These are phyloP conservation scores for Solenopsis fugax DNA, from an alignment of 1,140 invertebrate species.

Conservation along the genomic window DNA sequence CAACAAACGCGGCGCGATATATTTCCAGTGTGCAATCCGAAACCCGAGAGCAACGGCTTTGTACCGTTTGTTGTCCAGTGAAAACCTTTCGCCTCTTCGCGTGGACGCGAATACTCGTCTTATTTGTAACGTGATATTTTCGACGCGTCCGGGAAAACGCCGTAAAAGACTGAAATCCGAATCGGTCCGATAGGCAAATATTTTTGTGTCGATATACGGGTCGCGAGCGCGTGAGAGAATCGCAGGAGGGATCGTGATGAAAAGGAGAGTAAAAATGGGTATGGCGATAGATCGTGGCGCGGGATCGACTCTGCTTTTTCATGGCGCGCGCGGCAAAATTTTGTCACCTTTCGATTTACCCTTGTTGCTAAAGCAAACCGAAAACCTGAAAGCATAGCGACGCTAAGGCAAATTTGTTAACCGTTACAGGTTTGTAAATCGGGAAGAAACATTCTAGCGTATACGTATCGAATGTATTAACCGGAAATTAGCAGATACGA, in stretches of 20 bases:
- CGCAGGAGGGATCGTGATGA: conserved; percentile 3
- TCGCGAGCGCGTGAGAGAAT: conserved; percentile 1
- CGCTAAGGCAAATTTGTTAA: not conserved
- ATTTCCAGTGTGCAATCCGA: conserved; percentile 34
- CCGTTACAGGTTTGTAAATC: no score
- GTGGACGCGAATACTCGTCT: conserved; percentile 35
- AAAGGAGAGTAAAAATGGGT: not conserved
- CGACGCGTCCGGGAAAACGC: conserved; percentile 5
- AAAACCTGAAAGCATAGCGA: not conserved
- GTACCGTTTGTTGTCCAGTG: conserved; percentile 22
- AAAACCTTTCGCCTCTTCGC: conserved; percentile 1
- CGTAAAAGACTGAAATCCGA: conserved; percentile 61
- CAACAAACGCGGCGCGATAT: not conserved
- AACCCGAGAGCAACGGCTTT: conserved; percentile 1
- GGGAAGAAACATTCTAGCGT: no score
- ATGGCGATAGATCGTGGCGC: not conserved
- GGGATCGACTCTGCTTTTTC: conserved; percentile 1
- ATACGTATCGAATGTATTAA: not conserved
- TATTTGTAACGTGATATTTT: conserved; percentile 61
- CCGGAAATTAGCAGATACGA: conserved; percentile 3
- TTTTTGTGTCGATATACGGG: conserved; percentile 18
- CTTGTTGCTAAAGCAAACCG: not conserved
- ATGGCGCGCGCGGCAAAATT: not conserved
- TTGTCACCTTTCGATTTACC: conserved; percentile 22
- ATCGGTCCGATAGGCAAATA: conserved; percentile 37